Evolutionary conservation across 2,113 vertebrate species (phyloP), one percentile per base, ranked within the genome.

Genomic region (Sinocyclocheilus maitianheensis): DNA sequence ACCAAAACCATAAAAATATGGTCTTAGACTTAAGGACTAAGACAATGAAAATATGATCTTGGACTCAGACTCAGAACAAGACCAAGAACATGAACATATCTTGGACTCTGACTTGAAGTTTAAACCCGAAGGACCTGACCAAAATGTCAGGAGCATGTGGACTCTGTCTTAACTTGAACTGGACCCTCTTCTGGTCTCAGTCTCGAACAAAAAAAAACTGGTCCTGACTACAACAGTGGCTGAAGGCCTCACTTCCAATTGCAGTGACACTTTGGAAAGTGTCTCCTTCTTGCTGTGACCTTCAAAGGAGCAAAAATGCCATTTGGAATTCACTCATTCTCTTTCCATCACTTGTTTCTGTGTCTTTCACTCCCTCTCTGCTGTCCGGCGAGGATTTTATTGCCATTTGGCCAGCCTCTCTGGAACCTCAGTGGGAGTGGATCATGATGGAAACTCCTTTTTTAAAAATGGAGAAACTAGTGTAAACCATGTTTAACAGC

Each of bases 361-460:
- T 82, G 48, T 74, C 43, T 30, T n/a, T 67, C 46, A 86, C 85
- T 91, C 87, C 88, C 91, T 91, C 87, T 93, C 89, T 92, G 88
- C 93, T 93, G 92, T 93, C 92, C 90, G 93, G 88, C 90, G 87
- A 93, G 90, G 86, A 69, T 92, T 94, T 94, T 93, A 93, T 88
- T 91, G 90, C 88, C 84, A 72, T 89, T 93, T 94, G 94, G 94
- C 93, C 90, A 93, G 92, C 71, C 91, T 82, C 46, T 22, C 89
- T 93, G 94, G 92, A 94, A 94, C 93, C 91, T 90, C 90, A 82
- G 90, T 91, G 90, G 91, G 92, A 92, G 92, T 90, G 87, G 91
- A 93, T 89, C 81, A 85, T 87, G 89, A 93, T 94, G 92, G 92
- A 93, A 94, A 93, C 84, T 91, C 88, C 86, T 89, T 88, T 91